phyloP scores from a whole-genome alignment of 2,888 invertebrate species.

The Thyatira batis region DNA sequence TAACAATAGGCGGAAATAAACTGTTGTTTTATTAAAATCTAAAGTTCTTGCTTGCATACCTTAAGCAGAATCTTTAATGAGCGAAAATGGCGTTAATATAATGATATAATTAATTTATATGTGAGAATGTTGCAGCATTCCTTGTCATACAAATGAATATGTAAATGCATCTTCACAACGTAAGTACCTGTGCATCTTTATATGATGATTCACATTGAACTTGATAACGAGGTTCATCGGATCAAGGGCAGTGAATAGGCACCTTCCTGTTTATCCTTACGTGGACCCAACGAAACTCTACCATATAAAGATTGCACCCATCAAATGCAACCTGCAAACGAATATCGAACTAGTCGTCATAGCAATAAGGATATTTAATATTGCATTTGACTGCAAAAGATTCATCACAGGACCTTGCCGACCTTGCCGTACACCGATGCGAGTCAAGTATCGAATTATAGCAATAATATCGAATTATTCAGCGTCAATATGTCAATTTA shows the following conservation, averaged over 20 bases:
- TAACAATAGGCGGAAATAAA: not conserved
- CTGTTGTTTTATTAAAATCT: not conserved
- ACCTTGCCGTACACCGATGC: conserved; percentile 55
- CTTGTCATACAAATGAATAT: not conserved
- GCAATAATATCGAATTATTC: conserved; percentile 59
- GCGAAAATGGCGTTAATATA: not conserved
- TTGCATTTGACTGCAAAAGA: conserved; percentile 12
- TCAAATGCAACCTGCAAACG: conserved; percentile 14
- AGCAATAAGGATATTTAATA: conserved; percentile 28
- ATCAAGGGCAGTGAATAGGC: conserved; percentile 61
- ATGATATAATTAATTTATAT: not conserved
- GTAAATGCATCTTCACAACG: not conserved
- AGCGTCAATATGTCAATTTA: conserved; percentile 45
- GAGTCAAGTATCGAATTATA: conserved; percentile 66
- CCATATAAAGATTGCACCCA: conserved; percentile 31
- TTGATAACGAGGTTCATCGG: conserved; percentile 46
- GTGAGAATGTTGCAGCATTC: not conserved
- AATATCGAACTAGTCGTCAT: conserved; percentile 32
- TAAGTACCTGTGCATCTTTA: conserved; percentile 17
- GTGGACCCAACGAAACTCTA: conserved; percentile 45
- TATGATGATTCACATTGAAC: conserved; percentile 46
- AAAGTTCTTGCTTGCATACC: not conserved
- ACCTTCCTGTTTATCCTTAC: conserved; percentile 73
- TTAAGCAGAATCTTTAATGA: not conserved
- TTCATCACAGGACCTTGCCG: conserved; percentile 43